phyloP scores from a whole-genome alignment of 2,113 vertebrate genomes.

The Illadopsis cleaveri region DNA sequence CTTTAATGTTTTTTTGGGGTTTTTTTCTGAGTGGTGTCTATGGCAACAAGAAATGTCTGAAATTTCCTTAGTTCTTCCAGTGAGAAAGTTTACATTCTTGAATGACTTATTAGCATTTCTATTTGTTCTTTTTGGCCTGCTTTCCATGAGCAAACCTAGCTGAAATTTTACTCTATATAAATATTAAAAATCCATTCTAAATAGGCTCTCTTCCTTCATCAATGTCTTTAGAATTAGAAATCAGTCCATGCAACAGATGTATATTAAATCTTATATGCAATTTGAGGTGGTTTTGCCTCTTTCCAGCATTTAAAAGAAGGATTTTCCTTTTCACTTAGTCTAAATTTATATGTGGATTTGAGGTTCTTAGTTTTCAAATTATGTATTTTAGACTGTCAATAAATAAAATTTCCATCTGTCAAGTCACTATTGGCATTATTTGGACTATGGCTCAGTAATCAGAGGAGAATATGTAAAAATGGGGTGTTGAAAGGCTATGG shows the following conservation, averaged over 20 bases:
- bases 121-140: neutral
- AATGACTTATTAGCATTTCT: neutral
- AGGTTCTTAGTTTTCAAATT: neutral
- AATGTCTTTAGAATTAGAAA: neutral
- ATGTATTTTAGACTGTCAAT: neutral
- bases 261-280: neutral
- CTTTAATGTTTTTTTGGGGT: neutral
- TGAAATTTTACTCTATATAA: neutral
- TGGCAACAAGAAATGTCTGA: constrained; percentile 15
- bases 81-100: neutral
- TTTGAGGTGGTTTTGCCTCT: neutral
- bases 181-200: neutral
- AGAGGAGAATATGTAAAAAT: neutral
- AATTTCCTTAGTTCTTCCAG: neutral
- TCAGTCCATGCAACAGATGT: neutral
- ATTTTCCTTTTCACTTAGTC: neutral
- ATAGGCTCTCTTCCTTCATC: neutral
- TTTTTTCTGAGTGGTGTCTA: neutral
- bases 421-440: neutral
- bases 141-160: neutral
- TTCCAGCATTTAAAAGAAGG: neutral
- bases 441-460: neutral
- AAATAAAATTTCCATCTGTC: neutral
- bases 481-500: neutral
- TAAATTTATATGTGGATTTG: neutral